Evolutionary conservation across 2,797 vertebrate species (phyloP).

Genomic region (Dermochelys coriacea): DNA sequence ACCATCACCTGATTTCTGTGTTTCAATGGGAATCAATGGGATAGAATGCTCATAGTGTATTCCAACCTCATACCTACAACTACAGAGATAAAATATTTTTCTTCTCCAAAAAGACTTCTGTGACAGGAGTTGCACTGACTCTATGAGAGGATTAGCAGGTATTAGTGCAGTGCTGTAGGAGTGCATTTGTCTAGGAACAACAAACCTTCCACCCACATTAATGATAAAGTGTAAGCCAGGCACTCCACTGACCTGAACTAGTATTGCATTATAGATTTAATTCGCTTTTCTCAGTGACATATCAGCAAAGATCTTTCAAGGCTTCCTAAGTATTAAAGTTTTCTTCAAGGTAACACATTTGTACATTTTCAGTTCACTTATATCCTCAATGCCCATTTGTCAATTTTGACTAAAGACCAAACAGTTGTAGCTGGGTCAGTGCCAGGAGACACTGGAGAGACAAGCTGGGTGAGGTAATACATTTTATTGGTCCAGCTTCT

Average conservation of each 20-base stretch:
- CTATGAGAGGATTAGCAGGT: not conserved
- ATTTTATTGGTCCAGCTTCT: not conserved
- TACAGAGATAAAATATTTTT: not conserved
- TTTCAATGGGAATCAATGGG: not conserved
- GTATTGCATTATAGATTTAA: not conserved
- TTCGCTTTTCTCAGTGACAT: conserved; percentile 23
- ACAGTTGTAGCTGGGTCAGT: not conserved
- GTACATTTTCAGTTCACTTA: conserved; percentile 10
- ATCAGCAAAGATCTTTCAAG: not conserved
- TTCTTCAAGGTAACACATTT: not conserved
- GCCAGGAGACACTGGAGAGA: not conserved
- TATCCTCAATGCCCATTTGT: not conserved
- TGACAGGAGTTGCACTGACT: not conserved
- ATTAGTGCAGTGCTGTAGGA: not conserved
- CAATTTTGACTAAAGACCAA: conserved; percentile 3
- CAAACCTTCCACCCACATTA: not conserved
- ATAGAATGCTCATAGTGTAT: not conserved
- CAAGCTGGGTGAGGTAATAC: not conserved
- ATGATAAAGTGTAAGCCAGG: not conserved
- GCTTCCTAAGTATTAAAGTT: not conserved
- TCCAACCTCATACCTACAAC: not conserved
- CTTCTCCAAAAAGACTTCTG: not conserved
- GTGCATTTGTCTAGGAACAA: not conserved
- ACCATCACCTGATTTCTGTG: not conserved
- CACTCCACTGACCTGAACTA: not conserved